phyloP scores from a whole-genome alignment of 1,140 invertebrate genomes.

The Drosophila lowei region DNA sequence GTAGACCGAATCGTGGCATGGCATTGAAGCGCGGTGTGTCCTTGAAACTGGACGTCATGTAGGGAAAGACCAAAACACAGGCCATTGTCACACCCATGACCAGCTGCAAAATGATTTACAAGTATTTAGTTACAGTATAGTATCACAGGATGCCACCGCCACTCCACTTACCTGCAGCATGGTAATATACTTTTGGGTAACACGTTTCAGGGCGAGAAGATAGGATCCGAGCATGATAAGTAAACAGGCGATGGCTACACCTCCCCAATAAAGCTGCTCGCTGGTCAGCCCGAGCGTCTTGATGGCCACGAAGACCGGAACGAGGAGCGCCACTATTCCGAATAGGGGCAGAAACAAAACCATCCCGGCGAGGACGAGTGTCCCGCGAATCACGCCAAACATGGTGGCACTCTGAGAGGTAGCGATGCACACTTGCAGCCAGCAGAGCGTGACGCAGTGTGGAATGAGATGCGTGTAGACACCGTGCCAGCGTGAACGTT shows the following conservation, averaged over 20 bases:
- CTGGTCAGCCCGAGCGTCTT: conserved; percentile 88
- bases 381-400: conserved; percentile 90
- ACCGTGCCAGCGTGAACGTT: conserved; percentile 89
- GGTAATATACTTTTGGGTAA: conserved; percentile 87
- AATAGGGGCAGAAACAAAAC: conserved; percentile 90
- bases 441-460: conserved; percentile 93
- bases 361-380: conserved; percentile 89
- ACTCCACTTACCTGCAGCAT: conserved; percentile 85
- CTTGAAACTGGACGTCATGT: conserved; percentile 83
- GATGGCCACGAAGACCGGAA: conserved; percentile 89
- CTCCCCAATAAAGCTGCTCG: conserved; percentile 85
- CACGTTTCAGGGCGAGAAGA: conserved; percentile 85
- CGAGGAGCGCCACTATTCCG: conserved; percentile 88
- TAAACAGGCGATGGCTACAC: conserved; percentile 85
- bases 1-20: conserved; percentile 46
- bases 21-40: conserved; percentile 69
- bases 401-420: conserved; percentile 91
- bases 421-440: conserved; percentile 92
- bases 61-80: conserved; percentile 84
- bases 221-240: conserved; percentile 86
- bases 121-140: neutral
- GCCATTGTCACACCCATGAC: conserved; percentile 81
- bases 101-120: conserved; percentile 40
- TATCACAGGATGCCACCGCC: neutral
- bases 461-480: conserved; percentile 91